These are phyloP conservation scores for Polyommatus icarus DNA, from an alignment of 2,888 invertebrate genomes.

Conservation along the genomic window DNA sequence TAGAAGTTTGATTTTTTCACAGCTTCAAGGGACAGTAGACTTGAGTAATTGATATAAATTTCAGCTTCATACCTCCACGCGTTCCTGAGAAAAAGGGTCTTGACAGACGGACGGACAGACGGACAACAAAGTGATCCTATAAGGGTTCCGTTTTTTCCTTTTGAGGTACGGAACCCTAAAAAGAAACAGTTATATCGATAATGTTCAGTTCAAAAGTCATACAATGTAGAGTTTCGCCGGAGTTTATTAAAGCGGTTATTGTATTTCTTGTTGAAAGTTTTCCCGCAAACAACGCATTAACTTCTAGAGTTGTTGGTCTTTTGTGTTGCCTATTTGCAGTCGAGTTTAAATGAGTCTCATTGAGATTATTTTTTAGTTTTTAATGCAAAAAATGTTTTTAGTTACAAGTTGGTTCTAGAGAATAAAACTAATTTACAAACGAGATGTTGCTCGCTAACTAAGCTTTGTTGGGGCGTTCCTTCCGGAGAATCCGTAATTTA, in stretches of 20 bases:
- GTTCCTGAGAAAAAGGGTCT: too few relatives aligned
- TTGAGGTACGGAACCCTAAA: too few relatives aligned
- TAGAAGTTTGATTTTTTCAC: too few relatives aligned
- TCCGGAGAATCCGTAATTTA: too few relatives aligned
- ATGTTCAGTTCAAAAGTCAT: background rate
- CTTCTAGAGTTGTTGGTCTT: background rate
- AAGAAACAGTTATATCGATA: background rate
- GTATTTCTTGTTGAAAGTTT: constrained; percentile 3
- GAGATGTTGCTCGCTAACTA: background rate
- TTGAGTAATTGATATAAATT: too few relatives aligned
- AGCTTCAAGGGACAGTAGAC: too few relatives aligned
- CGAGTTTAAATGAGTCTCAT: background rate
- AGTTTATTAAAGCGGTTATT: constrained; percentile 1
- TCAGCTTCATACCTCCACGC: too few relatives aligned
- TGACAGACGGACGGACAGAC: too few relatives aligned
- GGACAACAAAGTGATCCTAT: too few relatives aligned
- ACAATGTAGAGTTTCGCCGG: background rate
- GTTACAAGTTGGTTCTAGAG: background rate
- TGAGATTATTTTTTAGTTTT: background rate
- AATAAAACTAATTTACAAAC: background rate
- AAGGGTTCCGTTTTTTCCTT: too few relatives aligned
- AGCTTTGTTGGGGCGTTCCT: too few relatives aligned
- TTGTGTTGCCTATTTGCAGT: background rate
- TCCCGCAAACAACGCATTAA: constrained; percentile 15
- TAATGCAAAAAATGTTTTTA: background rate